Percentiles rank a stretch among this genome's conserved stretches.
Conservation (phyloP, 2,888 invertebrate species). For the Agriotes lineatus region DNA sequence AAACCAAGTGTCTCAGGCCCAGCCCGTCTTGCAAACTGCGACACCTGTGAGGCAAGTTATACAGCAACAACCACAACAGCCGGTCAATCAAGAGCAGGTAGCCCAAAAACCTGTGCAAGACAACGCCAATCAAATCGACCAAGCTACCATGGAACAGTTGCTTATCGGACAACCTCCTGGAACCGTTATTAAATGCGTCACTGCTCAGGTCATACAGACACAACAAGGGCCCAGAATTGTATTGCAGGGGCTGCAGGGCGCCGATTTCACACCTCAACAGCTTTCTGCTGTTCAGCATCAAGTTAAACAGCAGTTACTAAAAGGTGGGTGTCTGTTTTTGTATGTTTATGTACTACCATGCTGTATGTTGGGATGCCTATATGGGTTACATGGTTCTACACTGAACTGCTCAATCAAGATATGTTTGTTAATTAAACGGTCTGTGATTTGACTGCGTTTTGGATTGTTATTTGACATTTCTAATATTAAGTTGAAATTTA, state of each 20-base stretch:
- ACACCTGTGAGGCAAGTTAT: constrained; percentile 42
- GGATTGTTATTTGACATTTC: no score
- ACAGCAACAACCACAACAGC: constrained; percentile 47
- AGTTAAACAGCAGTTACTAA: constrained; percentile 88
- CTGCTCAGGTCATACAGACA: constrained; percentile 89
- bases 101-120: constrained; percentile 66
- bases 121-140: constrained; percentile 54
- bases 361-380: no score
- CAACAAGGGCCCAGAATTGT: constrained; percentile 88
- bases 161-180: constrained; percentile 86
- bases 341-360: no score
- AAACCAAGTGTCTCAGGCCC: constrained; percentile 27
- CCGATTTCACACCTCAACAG: constrained; percentile 86
- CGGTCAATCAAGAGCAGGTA: constrained; percentile 44
- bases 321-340: constrained; percentile 70
- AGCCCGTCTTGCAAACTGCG: constrained; percentile 20
- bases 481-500: no score
- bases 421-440: no score
- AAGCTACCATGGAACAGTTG: constrained; percentile 76
- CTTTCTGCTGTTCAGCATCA: constrained; percentile 87
- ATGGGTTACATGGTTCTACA: no score
- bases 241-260: constrained; percentile 85
- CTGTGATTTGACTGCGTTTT: no score
- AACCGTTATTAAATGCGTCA: constrained; percentile 88
- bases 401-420: no score